A percentile compares a stretch with the other conserved stretches of the same genome.
Conservation (phyloP, 2,113 vertebrate species). For the Amia ocellicauda region DNA sequence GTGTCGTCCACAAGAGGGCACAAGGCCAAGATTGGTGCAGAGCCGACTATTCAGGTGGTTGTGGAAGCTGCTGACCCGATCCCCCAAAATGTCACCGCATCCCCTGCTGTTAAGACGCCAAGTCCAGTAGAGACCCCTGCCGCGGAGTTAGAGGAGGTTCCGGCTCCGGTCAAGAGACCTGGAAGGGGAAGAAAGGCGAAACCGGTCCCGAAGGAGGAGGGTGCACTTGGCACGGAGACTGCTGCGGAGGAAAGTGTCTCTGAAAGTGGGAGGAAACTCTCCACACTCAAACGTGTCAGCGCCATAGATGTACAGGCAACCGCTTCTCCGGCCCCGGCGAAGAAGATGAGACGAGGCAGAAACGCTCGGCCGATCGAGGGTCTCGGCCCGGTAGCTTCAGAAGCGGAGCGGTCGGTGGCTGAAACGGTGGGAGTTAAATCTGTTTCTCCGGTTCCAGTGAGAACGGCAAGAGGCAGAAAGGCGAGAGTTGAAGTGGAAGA, state of each 20-base stretch:
- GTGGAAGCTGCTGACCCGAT: neutral
- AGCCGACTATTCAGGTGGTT: too few species aligned
- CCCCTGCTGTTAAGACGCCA: too few species aligned
- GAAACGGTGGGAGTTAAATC: neutral
- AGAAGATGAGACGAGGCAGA: constrained; percentile 35
- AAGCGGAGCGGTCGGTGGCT: constrained; percentile 12
- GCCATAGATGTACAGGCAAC: constrained; percentile 13
- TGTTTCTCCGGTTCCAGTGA: neutral
- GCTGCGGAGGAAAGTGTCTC: neutral
- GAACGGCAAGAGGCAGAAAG: constrained; percentile 12
- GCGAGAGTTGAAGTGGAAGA: neutral
- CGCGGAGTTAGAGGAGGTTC: constrained; percentile 13
- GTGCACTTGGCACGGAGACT: constrained; percentile 24
- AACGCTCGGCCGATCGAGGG: constrained; percentile 1
- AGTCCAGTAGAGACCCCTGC: too few species aligned
- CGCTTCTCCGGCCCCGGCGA: constrained; percentile 11
- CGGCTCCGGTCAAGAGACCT: constrained; percentile 27
- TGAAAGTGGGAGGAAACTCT: neutral
- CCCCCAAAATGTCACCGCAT: too few species aligned
- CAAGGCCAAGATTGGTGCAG: too few species aligned
- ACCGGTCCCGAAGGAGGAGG: constrained; percentile 26
- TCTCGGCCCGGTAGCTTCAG: neutral
- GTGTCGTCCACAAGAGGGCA: too few species aligned
- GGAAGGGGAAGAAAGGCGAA: constrained; percentile 42
- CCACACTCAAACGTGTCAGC: too few species aligned